Evolutionary conservation across 2,888 invertebrate species (phyloP), one percentile per base, ranked within the genome.

Genomic region (Anorthoa munda): DNA sequence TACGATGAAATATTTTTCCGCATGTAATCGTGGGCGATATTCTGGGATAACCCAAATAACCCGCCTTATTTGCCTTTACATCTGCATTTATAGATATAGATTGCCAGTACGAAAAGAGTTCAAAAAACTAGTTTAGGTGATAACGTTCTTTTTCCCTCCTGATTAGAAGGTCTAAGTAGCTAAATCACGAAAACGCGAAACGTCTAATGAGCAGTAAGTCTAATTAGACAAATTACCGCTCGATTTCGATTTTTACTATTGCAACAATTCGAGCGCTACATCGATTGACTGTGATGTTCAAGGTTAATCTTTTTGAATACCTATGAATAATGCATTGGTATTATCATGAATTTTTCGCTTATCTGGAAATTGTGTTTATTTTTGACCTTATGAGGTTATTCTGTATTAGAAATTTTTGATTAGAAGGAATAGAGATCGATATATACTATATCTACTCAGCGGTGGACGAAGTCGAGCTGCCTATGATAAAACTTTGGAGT

Each of bases 231-330:
- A n/a, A n/a, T n/a, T n/a, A n/a, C n/a, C n/a, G n/a, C n/a, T n/a
- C n/a, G n/a, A n/a, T n/a, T n/a, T n/a, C n/a, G n/a, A n/a, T n/a
- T n/a, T n/a, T n/a, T n/a, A n/a, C n/a, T n/a, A n/a, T n/a, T n/a
- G n/a, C n/a, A n/a, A n/a, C n/a, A n/a, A 50, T 39, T 39, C 11
- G 23, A 45, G 26, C 15, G 21, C 26, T 23, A 12, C 7, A 21
- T 45, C 12, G 39, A 50, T 48, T 67, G 17, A 26, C 15, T 56
- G 17, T 26, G 23, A 13, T 26, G n/a, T 68, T 18, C 21, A 79
- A 71, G 79, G 45, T 46, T 70, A 5, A 46, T 1, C 45, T 45
- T 79, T 70, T 58, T 46, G 21, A 31, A 79, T 77, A 53, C 2
- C 4, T 50, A 21, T 45, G 46, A 48, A 73, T 77, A 77, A n/a